Conservation (phyloP, 1,140 invertebrate species). For the Zelostemma sp. region DNA sequence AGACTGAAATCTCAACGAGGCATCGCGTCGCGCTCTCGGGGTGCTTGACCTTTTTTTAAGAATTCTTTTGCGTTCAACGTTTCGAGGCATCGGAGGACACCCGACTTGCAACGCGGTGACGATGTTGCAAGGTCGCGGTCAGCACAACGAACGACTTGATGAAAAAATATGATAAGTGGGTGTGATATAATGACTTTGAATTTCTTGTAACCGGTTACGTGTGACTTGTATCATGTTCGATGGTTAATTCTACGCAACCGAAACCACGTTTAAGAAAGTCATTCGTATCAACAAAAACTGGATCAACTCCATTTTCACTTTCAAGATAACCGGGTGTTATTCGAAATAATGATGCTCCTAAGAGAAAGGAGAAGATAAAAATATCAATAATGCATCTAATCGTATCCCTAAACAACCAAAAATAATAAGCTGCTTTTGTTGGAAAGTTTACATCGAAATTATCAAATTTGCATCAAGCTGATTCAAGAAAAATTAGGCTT, state of each 20-base stretch:
- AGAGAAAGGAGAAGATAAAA: conserved; percentile 9
- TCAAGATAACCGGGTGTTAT: conserved; percentile 4
- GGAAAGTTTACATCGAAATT: neutral
- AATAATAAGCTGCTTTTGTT: neutral
- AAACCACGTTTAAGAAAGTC: neutral
- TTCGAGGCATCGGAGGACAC: neutral
- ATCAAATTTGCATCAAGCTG: neutral
- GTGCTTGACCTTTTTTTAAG: too few species aligned
- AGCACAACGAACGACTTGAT: conserved; percentile 23
- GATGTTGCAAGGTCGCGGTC: conserved; percentile 51
- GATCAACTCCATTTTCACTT: conserved; percentile 17
- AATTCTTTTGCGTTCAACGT: neutral
- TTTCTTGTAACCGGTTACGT: conserved; percentile 3
- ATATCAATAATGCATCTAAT: conserved; percentile 8
- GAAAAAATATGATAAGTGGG: conserved; percentile 40
- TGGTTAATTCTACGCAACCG: neutral
- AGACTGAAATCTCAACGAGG: too few species aligned
- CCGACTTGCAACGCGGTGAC: conserved; percentile 19
- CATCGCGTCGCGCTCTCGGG: too few species aligned
- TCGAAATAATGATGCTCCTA: conserved; percentile 3
- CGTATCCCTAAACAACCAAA: conserved; percentile 14
- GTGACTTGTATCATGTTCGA: conserved; percentile 10
- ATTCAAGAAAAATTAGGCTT: neutral
- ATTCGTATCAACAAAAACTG: neutral
- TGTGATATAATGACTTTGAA: conserved; percentile 19